Evolutionary conservation across 2,888 invertebrate genomes (phyloP), one percentile per base, ranked within the genome.

Genomic region (Zelleria hepariella): DNA sequence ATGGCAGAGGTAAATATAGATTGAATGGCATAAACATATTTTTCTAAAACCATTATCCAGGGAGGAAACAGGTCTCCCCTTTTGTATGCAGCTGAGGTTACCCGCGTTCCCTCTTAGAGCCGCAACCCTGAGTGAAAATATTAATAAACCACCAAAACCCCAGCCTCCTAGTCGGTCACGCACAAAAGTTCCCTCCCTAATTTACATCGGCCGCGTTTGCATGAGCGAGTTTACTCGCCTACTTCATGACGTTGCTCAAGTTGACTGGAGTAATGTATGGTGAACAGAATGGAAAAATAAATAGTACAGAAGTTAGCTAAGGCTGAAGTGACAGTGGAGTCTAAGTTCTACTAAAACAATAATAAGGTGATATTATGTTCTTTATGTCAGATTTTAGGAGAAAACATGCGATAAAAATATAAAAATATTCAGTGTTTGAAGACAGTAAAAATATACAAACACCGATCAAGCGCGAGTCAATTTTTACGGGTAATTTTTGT

Each of bases 151-250:
- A 20, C 10, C 42, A 5, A 10, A 42, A 21, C 23, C 10, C 10
- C 21, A 25, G 57, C 57, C 60, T 64, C 59, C 60, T 59, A 66
- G 64, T 64, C 66, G 65, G 67, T 66, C 70, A 70, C 70, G 70
- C 66, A 63, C 68, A 58, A 65, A 71, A 68, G 64, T 70, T 70
- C 60, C 49, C 59, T 63, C 15, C 58, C 59, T 65, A 64, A 68
- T 69, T 70, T 68, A 64, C 65, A 61, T 63, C 58, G 42, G 63
- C 48, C 25, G 27, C 58, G 60, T 62, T 65, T 54, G 42, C 52
- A 58, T 55, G 20, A 24, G 57, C 61, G 15, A 55, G 58, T 62
- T 5, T 5, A 62, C 59, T 62, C 49, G 52, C 47, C 48, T 51
- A 10, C 27, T 49, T 1, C 18, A 8, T 7, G 26, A 20, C 21